Percentiles rank a stretch among this genome's conserved stretches.
Evolutionary conservation across 2,113 vertebrate species (phyloP).

Genomic region (Sceloporus tristichus): DNA sequence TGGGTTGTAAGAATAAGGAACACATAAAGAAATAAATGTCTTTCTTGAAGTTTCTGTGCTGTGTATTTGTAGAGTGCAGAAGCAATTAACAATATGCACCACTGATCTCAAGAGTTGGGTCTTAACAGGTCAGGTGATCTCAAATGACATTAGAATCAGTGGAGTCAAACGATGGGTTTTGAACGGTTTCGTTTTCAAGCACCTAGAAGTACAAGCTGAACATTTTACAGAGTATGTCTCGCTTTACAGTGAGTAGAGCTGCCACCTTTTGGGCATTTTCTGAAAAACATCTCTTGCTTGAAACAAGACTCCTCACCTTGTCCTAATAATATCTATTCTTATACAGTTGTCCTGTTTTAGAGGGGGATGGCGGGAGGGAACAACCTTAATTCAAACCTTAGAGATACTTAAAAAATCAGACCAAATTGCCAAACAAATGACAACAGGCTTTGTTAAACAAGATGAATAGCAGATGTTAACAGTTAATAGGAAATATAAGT

Average conservation of each 20-base stretch:
- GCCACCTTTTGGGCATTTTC: conserved; percentile 75
- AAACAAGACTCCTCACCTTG: conserved; percentile 43
- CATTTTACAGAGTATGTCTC: conserved; percentile 5
- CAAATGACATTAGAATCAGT: neutral
- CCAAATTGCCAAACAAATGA: neutral
- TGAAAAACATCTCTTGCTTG: conserved; percentile 39
- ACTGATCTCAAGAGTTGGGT: neutral
- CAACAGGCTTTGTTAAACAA: neutral
- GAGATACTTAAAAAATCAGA: neutral
- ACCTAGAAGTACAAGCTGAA: conserved; percentile 2
- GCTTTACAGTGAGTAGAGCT: conserved; percentile 55
- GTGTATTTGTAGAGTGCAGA: neutral
- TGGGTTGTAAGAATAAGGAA: too few species aligned
- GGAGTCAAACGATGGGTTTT: neutral
- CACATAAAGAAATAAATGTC: neutral
- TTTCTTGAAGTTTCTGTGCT: neutral
- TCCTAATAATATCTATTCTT: conserved; percentile 41
- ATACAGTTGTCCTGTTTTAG: neutral
- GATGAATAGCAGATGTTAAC: neutral
- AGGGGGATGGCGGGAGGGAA: too few species aligned
- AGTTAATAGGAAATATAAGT: neutral
- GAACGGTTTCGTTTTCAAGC: conserved; percentile 31
- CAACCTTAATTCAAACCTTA: neutral
- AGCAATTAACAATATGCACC: too few species aligned
- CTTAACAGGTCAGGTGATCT: neutral